phyloP scores from a whole-genome alignment of 2,113 vertebrate genomes.

The Malaclemys terrapin region DNA sequence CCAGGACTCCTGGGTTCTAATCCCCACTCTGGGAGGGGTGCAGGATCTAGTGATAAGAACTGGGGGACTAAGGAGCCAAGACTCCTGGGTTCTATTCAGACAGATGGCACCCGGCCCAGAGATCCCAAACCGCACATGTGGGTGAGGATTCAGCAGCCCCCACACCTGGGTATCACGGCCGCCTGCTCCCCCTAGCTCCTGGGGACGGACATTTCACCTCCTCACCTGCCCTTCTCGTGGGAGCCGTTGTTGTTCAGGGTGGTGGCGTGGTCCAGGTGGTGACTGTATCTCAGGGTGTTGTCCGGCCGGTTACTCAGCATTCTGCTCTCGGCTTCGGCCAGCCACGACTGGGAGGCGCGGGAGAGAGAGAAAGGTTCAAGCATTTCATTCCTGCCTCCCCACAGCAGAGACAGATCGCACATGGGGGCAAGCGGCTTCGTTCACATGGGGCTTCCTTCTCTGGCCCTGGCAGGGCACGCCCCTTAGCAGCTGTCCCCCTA shows the following conservation, averaged over 20 bases:
- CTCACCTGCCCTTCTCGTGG: constrained; percentile 85
- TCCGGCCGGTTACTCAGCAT: constrained; percentile 80
- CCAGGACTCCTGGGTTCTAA: neutral
- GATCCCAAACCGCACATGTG: neutral
- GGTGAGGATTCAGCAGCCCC: neutral
- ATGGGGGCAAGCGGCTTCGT: neutral
- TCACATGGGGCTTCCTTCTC: neutral
- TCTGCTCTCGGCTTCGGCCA: constrained; percentile 85
- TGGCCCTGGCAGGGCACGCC: neutral
- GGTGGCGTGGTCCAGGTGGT: constrained; percentile 62
- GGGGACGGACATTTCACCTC: neutral
- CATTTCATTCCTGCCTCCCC: neutral
- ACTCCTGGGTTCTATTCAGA: neutral
- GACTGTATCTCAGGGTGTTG: constrained; percentile 72
- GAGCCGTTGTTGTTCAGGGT: constrained; percentile 82
- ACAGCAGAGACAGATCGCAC: neutral
- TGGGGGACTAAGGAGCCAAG: neutral
- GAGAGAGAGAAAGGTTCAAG: neutral
- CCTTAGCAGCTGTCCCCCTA: neutral
- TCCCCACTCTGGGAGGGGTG: neutral
- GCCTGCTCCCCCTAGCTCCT: no score
- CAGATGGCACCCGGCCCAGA: neutral
- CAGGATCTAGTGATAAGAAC: neutral
- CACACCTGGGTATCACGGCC: neutral
- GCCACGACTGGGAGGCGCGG: constrained; percentile 79